Evolutionary conservation across 2,888 invertebrate genomes (phyloP).

Genomic region (Dexiosoma caninum): DNA sequence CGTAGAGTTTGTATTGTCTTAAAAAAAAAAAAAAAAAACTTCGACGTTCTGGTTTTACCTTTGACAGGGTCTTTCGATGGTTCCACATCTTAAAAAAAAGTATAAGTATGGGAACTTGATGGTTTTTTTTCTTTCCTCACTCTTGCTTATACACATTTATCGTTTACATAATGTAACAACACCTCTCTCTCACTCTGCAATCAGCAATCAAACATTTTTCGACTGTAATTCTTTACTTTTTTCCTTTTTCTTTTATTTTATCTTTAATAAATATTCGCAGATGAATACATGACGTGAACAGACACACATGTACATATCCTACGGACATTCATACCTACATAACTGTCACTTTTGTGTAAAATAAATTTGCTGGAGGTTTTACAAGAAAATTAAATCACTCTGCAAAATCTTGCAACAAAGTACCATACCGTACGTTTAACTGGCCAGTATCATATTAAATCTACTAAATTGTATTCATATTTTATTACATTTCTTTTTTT

Average conservation of each 20-base stretch:
- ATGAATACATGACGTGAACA: conserved; percentile 12
- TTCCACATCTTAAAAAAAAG: too few relatives aligned
- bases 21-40: too few relatives aligned
- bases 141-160: conserved; percentile 4
- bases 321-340: not conserved
- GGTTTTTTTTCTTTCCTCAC: too few relatives aligned
- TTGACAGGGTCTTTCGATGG: too few relatives aligned
- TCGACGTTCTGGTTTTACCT: too few relatives aligned
- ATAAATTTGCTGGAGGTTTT: conserved; percentile 35
- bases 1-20: too few relatives aligned
- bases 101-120: too few relatives aligned
- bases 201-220: conserved; percentile 49
- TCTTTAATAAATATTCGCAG: conserved; percentile 21
- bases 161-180: conserved; percentile 37
- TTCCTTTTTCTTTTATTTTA: conserved; percentile 20
- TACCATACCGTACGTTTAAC: not conserved
- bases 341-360: conserved; percentile 44
- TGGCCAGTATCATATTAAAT: conserved; percentile 32
- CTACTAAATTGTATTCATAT: conserved; percentile 1
- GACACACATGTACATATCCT: not conserved
- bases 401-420: not conserved
- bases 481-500: too few relatives aligned
- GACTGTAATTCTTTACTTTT: conserved; percentile 41
- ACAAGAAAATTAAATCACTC: not conserved
- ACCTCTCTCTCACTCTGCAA: too few relatives aligned